Evolutionary conservation across 2,797 vertebrate species (phyloP).

Genomic region (Parauchenoglanis punctatus): DNA sequence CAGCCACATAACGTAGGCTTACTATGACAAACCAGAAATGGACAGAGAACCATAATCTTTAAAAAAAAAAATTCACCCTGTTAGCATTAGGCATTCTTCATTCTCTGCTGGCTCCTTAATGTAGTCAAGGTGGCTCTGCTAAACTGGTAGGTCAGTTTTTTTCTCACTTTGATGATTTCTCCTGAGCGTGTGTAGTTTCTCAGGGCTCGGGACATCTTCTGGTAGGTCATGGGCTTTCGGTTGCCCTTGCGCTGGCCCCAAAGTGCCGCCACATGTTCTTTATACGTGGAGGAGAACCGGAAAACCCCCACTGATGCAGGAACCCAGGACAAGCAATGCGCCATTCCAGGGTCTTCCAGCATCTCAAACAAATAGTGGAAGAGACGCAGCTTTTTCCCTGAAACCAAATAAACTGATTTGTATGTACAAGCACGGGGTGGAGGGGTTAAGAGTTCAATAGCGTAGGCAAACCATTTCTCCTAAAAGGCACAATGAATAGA

Average conservation of each 20-base stretch:
- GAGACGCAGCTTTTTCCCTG: constrained; percentile 77
- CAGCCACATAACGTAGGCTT: not conserved
- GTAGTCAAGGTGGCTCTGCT: constrained; percentile 67
- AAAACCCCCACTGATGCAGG: constrained; percentile 70
- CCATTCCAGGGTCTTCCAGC: constrained; percentile 79
- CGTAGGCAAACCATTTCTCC: constrained; percentile 48
- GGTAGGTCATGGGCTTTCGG: constrained; percentile 82
- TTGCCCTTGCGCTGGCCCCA: constrained; percentile 82
- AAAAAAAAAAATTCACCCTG: no score
- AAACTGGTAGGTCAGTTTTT: constrained; percentile 82
- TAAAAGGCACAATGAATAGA: constrained; percentile 40
- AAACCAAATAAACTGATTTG: constrained; percentile 41
- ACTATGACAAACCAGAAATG: not conserved
- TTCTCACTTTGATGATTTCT: constrained; percentile 82
- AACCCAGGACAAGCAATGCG: constrained; percentile 81
- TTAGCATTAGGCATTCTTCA: not conserved
- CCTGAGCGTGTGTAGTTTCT: constrained; percentile 79
- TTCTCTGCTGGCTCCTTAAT: constrained; percentile 59
- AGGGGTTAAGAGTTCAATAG: constrained; percentile 3
- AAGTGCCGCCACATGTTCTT: constrained; percentile 76
- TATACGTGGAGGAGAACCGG: constrained; percentile 79
- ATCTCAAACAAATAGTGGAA: constrained; percentile 83
- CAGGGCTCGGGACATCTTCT: constrained; percentile 85
- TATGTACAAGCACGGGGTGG: not conserved
- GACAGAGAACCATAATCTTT: not conserved